Conservation (phyloP, 2,113 vertebrate species). For the Varanus komodoensis region DNA sequence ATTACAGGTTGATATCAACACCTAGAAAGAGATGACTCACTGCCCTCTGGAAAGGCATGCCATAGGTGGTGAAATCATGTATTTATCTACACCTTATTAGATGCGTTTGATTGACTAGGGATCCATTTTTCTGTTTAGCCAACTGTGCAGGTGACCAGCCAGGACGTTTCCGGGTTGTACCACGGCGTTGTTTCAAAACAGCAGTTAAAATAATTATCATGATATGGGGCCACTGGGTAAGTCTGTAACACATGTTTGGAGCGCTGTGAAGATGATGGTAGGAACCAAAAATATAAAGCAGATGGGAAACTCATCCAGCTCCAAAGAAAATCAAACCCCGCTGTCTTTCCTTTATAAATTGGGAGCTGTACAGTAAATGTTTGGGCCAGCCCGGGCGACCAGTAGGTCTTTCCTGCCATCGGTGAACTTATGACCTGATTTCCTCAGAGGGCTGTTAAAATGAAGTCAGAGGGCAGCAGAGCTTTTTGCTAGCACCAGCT, state of each 20-base stretch:
- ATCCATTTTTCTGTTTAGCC: slow-evolving; percentile 79
- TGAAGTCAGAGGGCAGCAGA: slow-evolving; percentile 93
- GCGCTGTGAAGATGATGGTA: slow-evolving; percentile 60
- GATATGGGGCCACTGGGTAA: slow-evolving; percentile 67
- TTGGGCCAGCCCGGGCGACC: slow-evolving; percentile 82
- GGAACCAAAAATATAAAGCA: slow-evolving; percentile 76
- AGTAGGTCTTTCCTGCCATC: slow-evolving; percentile 87
- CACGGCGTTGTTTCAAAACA: slow-evolving; percentile 71
- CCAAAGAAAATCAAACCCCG: slow-evolving; percentile 53
- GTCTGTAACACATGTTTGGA: slow-evolving; percentile 78
- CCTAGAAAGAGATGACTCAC: slow-evolving; percentile 80
- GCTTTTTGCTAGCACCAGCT: slow-evolving; percentile 89
- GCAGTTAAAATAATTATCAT: slow-evolving; percentile 79
- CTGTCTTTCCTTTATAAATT: slow-evolving; percentile 77
- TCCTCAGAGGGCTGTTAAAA: slow-evolving; percentile 90
- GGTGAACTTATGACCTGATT: slow-evolving; percentile 93
- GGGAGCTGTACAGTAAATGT: slow-evolving; percentile 76
- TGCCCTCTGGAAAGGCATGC: slow-evolving; percentile 67
- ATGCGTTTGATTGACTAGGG: slow-evolving; percentile 78
- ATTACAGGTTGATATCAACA: slow-evolving; percentile 85
- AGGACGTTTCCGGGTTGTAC: slow-evolving; percentile 75
- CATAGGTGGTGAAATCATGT: slow-evolving; percentile 87
- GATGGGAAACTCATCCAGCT: slow-evolving; percentile 78
- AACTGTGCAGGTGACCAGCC: slow-evolving; percentile 66
- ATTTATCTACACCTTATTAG: slow-evolving; percentile 85